These are phyloP conservation scores for Caenorhabditis angaria DNA, from an alignment of 2,888 invertebrate species.

Conservation along the genomic window DNA sequence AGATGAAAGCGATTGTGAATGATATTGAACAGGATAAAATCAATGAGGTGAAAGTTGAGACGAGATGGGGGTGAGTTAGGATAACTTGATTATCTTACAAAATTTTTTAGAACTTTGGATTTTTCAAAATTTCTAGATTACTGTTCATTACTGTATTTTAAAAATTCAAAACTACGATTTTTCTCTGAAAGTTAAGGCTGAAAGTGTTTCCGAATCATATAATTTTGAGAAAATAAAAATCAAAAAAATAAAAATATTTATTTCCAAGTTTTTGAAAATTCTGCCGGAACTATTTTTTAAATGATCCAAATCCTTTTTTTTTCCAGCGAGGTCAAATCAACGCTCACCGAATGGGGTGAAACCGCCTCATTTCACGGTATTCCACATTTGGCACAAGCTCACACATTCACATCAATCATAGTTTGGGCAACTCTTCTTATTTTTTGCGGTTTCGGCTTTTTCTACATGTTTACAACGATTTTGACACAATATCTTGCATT, in stretches of 20 bases:
- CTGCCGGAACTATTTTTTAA: background rate
- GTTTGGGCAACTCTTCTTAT: constrained; percentile 56
- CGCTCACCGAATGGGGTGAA: constrained; percentile 57
- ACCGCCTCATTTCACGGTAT: constrained; percentile 57
- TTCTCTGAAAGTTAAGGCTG: too few species aligned
- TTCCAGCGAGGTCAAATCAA: constrained; percentile 55
- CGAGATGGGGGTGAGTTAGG: constrained; percentile 46
- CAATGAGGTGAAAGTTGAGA: constrained; percentile 34
- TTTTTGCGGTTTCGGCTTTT: constrained; percentile 53
- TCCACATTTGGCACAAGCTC: constrained; percentile 58
- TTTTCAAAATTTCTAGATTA: background rate
- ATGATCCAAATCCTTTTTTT: background rate
- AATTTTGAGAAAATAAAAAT: background rate
- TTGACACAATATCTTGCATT: constrained; percentile 51
- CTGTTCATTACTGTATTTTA: background rate
- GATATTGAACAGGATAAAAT: constrained; percentile 58
- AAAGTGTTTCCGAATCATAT: too few species aligned
- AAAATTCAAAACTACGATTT: too few species aligned
- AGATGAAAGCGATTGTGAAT: constrained; percentile 53
- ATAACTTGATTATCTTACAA: background rate
- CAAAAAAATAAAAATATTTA: background rate
- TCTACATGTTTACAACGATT: constrained; percentile 56
- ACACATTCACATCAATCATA: constrained; percentile 43
- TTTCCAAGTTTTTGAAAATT: background rate
- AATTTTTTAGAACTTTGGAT: background rate